Base-by-base conservation (phyloP, 2,888 invertebrate species). In the Dastarcus helophoroides region DNA sequence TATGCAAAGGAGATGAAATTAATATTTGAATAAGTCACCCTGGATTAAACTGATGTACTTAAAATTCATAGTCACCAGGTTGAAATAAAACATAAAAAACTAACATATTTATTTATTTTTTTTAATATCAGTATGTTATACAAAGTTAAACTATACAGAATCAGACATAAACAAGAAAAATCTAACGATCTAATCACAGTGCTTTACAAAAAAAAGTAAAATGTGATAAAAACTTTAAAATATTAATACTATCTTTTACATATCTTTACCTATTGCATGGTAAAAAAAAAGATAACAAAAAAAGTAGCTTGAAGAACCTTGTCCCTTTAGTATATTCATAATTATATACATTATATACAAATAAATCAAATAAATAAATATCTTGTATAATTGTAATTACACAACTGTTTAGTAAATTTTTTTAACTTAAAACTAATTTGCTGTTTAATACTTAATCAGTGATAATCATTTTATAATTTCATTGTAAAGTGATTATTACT, bases 91-190 rank as follows among this genome's bases (percentile, higher is more conserved):
- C 22, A 31, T 14, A 44, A 50, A 52, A 51, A 52, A 52, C 50
- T 50, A 51, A 53, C 53, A 50, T 49, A 44, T 47, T 35, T 44
- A 28, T 27, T 33, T 39, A 37, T 37, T 38, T 50, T 49, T 48
- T 46, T 46, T 47, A 46, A 41, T 44, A 39, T 36, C 41, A 41
- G 33, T 26, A 28, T 31, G 34, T 22, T 30, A 34, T 34, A 34
- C 34, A 48, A 41, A 41, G 35, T 37, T 37, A 36, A 48, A 53
- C 51, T 54, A 40, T 53, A 50, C 49, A 51, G 38, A 48, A 50
- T 51, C 97, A 97, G 63, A 99, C 97, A 66, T 97, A 95, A 49
- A 99, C 98, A 40, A 99, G n/a, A n/a, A 76, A 63, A 98, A 95
- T 51, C 97, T 66, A 29, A 98, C 98, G 76, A 98, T 38, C 98